Conservation (phyloP, 2,113 vertebrate species). For the Coturnix japonica region DNA sequence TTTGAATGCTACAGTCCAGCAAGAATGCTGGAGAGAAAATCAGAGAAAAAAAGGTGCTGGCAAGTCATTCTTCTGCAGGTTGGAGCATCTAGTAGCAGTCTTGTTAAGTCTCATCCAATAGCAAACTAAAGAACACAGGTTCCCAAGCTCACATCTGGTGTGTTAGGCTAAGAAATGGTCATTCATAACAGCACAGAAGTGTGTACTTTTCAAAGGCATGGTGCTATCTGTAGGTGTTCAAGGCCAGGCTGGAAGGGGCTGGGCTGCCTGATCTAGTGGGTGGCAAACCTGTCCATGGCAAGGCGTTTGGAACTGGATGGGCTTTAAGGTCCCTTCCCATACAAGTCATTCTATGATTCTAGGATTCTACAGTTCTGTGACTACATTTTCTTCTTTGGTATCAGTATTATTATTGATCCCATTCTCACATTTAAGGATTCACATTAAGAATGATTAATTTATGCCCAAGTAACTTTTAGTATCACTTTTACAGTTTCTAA, state of each 20-base stretch:
- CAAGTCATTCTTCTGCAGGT: not conserved
- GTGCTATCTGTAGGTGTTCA: not conserved
- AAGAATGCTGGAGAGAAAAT: not conserved
- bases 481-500: not conserved
- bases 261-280: not conserved
- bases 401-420: not conserved
- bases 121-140: not conserved
- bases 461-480: fast-evolving
- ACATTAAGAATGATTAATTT: not conserved
- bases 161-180: not conserved
- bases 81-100: not conserved
- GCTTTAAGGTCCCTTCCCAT: not conserved
- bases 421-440: not conserved
- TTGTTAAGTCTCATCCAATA: not conserved
- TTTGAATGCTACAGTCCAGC: not conserved
- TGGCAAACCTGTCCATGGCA: not conserved
- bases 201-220: not conserved
- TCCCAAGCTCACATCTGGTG: not conserved
- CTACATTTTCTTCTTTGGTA: not conserved
- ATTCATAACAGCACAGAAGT: not conserved
- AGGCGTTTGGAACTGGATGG: not conserved
- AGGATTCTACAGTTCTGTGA: not conserved
- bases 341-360: not conserved
- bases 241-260: not conserved
- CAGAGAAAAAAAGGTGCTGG: not conserved